Base-by-base conservation (phyloP, 2,888 invertebrate species). In the Chrysomela aeneicollis region DNA sequence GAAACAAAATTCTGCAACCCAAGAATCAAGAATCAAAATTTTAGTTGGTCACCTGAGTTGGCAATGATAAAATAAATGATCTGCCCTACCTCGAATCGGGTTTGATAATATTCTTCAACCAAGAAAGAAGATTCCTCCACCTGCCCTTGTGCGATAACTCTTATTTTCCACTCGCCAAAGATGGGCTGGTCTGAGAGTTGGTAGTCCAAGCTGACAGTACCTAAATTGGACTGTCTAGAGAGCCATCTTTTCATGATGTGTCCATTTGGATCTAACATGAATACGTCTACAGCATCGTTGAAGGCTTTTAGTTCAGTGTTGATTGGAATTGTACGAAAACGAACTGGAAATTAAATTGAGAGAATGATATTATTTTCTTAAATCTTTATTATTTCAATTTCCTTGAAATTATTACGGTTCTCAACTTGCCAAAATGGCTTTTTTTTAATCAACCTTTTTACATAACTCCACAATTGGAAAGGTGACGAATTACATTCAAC, bases 51-150 rank as follows among this genome's bases (percentile, higher is more conserved):
- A n/a, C n/a, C n/a, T n/a, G n/a, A n/a, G n/a, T n/a, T n/a, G n/a
- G n/a, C n/a, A n/a, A n/a, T n/a, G n/a, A n/a, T n/a, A n/a, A n/a
- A n/a, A n/a, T n/a, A n/a, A n/a, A n/a, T n/a, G n/a, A n/a, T n/a
- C n/a, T n/a, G n/a, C n/a, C n/a, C n/a, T 65, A 73, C 74, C 86
- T 97, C 97, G 80, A 94, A 97, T 73, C 96, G 87, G 0, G 96
- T 95, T 82, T 95, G 95, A 82, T 96, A 97, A 83, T 96, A 97
- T 84, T 97, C 97, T 80, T 97, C 95, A 0, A 98, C 96, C 6
- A 90, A 82, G 83, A 97, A 97, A 59, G 88, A 87, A 42, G 92
- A 88, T 80, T 94, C 93, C 82, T 97, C 96, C 1, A 90, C 84
- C 82, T 96, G 95, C 0, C 94, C 93, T 78, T 94, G 92, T 0